phyloP scores from a whole-genome alignment of 2,113 vertebrate genomes.

The Australoheros scitulus region DNA sequence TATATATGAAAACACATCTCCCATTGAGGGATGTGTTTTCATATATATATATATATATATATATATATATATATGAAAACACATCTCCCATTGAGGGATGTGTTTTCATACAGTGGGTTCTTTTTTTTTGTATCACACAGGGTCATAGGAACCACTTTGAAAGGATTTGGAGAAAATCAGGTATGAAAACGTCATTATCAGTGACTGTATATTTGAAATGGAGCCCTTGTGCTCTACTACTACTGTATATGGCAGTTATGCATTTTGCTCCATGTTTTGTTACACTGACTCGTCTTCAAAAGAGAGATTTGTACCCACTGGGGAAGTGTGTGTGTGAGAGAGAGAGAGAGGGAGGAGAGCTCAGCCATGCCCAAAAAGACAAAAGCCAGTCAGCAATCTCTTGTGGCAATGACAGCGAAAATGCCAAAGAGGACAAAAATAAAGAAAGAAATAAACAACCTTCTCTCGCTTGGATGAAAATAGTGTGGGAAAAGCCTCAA shows the following conservation, averaged over 20 bases:
- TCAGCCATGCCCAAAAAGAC: slow-evolving; percentile 49
- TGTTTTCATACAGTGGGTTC: too few species aligned
- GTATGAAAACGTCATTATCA: neutral
- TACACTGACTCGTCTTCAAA: slow-evolving; percentile 60
- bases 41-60: too few species aligned
- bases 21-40: too few species aligned
- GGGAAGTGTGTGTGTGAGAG: slow-evolving; percentile 24
- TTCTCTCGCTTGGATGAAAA: slow-evolving; percentile 29
- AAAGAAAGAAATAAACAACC: slow-evolving; percentile 26
- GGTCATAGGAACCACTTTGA: neutral
- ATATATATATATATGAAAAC: too few species aligned
- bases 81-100: too few species aligned
- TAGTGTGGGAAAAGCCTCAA: slow-evolving; percentile 42
- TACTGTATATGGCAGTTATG: slow-evolving; percentile 21
- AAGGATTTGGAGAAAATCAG: neutral
- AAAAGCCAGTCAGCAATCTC: slow-evolving; percentile 55
- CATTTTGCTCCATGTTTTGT: slow-evolving; percentile 48
- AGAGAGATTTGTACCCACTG: slow-evolving; percentile 57
- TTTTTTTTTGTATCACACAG: neutral
- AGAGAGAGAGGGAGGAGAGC: slow-evolving; percentile 35
- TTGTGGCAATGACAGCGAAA: slow-evolving; percentile 39
- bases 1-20: too few species aligned
- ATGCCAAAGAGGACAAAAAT: slow-evolving; percentile 35
- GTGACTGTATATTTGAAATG: neutral
- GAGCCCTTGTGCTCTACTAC: neutral